These are phyloP conservation scores for Sinocyclocheilus anshuiensis DNA, from an alignment of 2,113 vertebrate genomes.

Conservation along the genomic window DNA sequence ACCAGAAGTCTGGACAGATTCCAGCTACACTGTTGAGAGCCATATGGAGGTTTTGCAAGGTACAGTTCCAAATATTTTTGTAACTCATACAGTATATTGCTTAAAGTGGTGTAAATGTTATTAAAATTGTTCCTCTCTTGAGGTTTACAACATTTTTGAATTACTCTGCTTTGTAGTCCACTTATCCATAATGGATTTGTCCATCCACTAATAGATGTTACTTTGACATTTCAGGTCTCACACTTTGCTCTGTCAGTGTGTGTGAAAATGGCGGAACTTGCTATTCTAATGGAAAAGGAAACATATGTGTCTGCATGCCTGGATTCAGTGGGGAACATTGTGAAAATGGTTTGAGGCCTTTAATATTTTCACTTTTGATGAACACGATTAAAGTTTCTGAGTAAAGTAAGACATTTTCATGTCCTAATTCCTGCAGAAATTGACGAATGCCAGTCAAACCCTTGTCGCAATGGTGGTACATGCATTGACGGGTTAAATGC, in stretches of 20 bases:
- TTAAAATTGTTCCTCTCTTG: not conserved
- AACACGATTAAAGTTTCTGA: not conserved
- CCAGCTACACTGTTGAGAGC: slow-evolving; percentile 51
- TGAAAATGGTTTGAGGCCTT: slow-evolving; percentile 80
- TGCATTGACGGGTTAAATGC: slow-evolving; percentile 85
- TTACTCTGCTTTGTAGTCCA: not conserved
- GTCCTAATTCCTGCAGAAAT: slow-evolving; percentile 75
- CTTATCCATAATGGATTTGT: not conserved
- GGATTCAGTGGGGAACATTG: slow-evolving; percentile 86
- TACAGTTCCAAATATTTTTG: slow-evolving; percentile 44
- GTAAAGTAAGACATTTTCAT: not conserved
- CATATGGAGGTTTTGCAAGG: slow-evolving; percentile 62
- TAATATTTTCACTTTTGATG: not conserved
- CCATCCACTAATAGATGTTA: not conserved
- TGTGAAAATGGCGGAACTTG: slow-evolving; percentile 89
- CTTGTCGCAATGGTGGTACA: slow-evolving; percentile 86
- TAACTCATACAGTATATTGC: not conserved
- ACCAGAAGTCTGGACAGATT: slow-evolving; percentile 43
- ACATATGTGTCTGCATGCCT: slow-evolving; percentile 83
- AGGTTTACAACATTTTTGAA: not conserved
- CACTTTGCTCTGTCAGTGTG: slow-evolving; percentile 75
- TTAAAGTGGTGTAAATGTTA: no score
- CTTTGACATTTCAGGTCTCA: slow-evolving; percentile 72
- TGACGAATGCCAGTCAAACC: slow-evolving; percentile 79
- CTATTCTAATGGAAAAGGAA: slow-evolving; percentile 74